Percentiles rank a stretch among this genome's conserved stretches.
phyloP scores from a whole-genome alignment of 1,140 invertebrate genomes.

The Neoseiulus cucumeris region DNA sequence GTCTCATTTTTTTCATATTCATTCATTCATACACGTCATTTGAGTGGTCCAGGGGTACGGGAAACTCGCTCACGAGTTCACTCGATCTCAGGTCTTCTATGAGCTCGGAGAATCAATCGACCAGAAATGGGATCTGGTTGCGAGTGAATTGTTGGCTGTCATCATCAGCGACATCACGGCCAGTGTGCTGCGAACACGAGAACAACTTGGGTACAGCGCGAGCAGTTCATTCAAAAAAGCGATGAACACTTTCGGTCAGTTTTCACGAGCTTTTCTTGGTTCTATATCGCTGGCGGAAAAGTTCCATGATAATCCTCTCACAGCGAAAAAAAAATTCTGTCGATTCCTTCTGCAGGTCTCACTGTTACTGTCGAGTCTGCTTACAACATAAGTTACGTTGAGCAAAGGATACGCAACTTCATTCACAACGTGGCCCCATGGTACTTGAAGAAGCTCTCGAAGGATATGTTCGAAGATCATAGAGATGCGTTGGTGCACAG shows the following conservation, averaged over 20 bases:
- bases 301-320: neutral
- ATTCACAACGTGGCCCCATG: neutral
- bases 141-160: neutral
- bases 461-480: neutral
- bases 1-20: neutral
- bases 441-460: neutral
- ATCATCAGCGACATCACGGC: neutral
- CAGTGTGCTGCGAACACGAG: neutral
- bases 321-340: neutral
- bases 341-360: neutral
- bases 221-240: neutral
- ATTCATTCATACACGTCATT: neutral
- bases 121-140: neutral
- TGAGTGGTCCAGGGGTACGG: neutral
- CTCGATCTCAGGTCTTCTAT: constrained; percentile 6
- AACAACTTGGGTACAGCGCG: neutral
- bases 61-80: neutral
- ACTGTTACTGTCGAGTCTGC: neutral
- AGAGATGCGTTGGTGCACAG: neutral
- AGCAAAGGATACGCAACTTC: neutral
- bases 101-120: neutral
- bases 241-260: neutral
- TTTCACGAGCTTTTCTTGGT: no score
- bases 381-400: neutral
- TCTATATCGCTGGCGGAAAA: no score